Evolutionary conservation across 2,888 invertebrate genomes (phyloP), one percentile per base, ranked within the genome.

Genomic region (Latrodectus elegans): DNA sequence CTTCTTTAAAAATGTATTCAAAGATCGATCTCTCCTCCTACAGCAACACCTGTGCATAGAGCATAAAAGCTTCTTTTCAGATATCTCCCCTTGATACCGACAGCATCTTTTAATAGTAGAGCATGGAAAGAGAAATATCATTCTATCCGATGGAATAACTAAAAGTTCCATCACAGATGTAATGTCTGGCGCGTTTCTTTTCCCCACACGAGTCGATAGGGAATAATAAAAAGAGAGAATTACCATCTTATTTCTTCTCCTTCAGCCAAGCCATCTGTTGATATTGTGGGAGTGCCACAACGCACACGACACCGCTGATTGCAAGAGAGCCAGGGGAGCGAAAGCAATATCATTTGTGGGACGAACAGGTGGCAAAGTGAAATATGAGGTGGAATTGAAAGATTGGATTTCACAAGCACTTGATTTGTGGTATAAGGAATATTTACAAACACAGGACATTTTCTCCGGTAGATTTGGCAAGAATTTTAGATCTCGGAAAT

Each of bases 211-310:
- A 79, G 60, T 79, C 79, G 70, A 79, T 79, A 79, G 51, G 53
- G 79, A 71, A 79, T 60, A 51, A 77, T 77, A 77, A 38, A 77
- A 77, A 67, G 65, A 65, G 68, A 71, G 79, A 79, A 79, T 79
- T 79, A 79, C 70, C 79, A 79, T 79, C 55, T 55, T 53, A 79
- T 79, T 77, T 68, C 68, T 68, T 77, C 67, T 77, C 52, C 65
- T 22, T 60, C 71, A 38, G n/a, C 79, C 15, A 67, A 49, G 15
- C 79, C 71, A 79, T 79, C 79, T 79, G 79, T 79, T 79, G 60
- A 79, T 53, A 55, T 11, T 60, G n/a, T n/a, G 14, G n/a, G 11
- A 60, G n/a, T 60, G 60, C 12, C 60, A n/a, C 12, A 60, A 15
- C n/a, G 60, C 60, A 15, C 60, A 15, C 60, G 6, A 10, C n/a